A percentile compares a stretch with the other conserved stretches of the same genome.
Evolutionary conservation across 2,888 invertebrate genomes (phyloP).

Genomic region (Sthenelais limicola): DNA sequence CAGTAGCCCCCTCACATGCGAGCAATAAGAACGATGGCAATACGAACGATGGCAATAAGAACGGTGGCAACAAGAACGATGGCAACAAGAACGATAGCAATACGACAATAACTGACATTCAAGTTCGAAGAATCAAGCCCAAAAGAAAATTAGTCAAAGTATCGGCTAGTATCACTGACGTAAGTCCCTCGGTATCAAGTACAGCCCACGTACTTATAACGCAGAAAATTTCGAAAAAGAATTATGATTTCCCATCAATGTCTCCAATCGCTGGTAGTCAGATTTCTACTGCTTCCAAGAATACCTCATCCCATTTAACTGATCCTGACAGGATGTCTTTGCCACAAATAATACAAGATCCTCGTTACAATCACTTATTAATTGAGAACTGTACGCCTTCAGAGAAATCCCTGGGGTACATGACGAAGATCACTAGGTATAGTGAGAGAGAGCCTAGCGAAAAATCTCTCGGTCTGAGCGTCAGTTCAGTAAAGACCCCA

Average conservation of each 20-base stretch:
- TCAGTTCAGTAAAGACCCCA: conserved; percentile 28
- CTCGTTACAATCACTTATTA: not conserved
- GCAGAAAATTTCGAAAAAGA: conserved; percentile 2
- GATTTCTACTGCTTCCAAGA: no score
- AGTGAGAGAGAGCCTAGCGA: not conserved
- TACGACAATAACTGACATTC: not conserved
- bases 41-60: not conserved
- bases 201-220: conserved; percentile 9
- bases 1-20: no score
- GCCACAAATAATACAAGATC: no score
- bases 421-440: not conserved
- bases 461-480: no score
- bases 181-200: conserved; percentile 18
- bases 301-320: no score
- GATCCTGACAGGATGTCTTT: no score
- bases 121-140: not conserved
- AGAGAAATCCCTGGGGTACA: not conserved
- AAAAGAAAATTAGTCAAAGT: conserved; percentile 6
- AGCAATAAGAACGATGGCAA: no score
- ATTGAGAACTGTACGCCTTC: not conserved
- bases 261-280: no score
- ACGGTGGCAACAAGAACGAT: not conserved
- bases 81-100: not conserved
- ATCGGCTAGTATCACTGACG: not conserved
- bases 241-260: conserved; percentile 11